Evolutionary conservation across 2,888 invertebrate species (phyloP).

Genomic region (Parnassius apollo): DNA sequence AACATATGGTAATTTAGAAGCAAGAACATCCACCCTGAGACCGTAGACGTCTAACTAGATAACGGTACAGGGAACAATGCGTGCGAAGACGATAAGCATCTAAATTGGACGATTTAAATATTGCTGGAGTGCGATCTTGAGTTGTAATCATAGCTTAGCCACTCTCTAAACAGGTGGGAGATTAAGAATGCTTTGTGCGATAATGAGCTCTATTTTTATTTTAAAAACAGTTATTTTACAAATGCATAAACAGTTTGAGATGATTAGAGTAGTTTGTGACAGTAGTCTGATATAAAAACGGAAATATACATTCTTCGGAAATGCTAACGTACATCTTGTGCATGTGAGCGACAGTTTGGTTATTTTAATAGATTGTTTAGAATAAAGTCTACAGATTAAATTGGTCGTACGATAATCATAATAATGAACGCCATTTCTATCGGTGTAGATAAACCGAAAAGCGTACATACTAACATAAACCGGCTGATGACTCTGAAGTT

Average conservation of each 20-base stretch:
- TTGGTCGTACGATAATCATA: conserved; percentile 13
- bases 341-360: neutral
- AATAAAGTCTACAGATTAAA: neutral
- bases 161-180: conserved; percentile 29
- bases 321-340: too few species aligned
- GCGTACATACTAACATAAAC: neutral
- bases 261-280: neutral
- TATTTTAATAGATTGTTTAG: conserved; percentile 12
- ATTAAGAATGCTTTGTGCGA: conserved; percentile 5
- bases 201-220: neutral
- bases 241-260: neutral
- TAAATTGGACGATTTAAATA: conserved; percentile 54
- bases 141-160: conserved; percentile 30
- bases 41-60: conserved; percentile 28
- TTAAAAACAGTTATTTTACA: neutral
- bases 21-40: conserved; percentile 6
- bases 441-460: conserved; percentile 13
- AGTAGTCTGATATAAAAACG: too few species aligned
- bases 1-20: conserved; percentile 5
- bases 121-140: conserved; percentile 44
- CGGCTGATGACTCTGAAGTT: neutral
- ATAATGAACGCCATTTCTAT: conserved; percentile 1
- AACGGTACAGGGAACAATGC: conserved; percentile 43
- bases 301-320: too few species aligned
- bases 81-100: conserved; percentile 46